A percentile compares a stretch with the other conserved stretches of the same genome.
phyloP scores from a whole-genome alignment of 2,888 invertebrate genomes.

The Pasiphila rectangulata region DNA sequence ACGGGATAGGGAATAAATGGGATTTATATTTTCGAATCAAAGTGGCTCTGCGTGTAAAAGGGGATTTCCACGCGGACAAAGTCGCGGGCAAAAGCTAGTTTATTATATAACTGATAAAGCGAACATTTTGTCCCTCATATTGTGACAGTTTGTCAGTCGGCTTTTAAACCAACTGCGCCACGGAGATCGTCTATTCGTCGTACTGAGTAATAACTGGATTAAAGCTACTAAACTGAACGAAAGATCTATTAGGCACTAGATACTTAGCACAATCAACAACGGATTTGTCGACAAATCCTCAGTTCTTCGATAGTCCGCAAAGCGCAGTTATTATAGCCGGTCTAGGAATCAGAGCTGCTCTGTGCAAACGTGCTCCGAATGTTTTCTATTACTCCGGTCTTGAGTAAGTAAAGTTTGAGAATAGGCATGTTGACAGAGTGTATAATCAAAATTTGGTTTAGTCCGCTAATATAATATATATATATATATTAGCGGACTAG shows the following conservation, averaged over 20 bases:
- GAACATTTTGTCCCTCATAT: too few species aligned
- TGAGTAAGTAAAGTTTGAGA: too few species aligned
- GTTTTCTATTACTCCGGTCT: neutral
- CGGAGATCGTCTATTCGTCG: neutral
- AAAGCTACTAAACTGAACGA: neutral
- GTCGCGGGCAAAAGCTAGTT: too few species aligned
- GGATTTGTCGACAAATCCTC: neutral
- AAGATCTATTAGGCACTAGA: neutral
- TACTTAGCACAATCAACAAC: neutral
- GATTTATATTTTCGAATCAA: too few species aligned
- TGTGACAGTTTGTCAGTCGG: too few species aligned
- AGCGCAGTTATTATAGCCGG: neutral
- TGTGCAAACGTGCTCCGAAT: neutral
- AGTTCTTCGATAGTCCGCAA: neutral
- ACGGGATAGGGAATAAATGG: too few species aligned
- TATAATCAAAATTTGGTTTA: too few species aligned
- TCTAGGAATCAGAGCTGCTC: neutral
- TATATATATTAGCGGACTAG: too few species aligned
- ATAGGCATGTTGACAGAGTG: neutral
- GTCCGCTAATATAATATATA: too few species aligned
- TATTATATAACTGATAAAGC: too few species aligned
- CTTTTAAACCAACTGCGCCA: neutral
- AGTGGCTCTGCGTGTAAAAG: too few species aligned
- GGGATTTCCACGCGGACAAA: too few species aligned
- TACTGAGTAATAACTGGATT: neutral